A percentile compares a stretch with the other conserved stretches of the same genome.
phyloP scores from a whole-genome alignment of 2,888 invertebrate genomes.

The Drosophila koepferae region DNA sequence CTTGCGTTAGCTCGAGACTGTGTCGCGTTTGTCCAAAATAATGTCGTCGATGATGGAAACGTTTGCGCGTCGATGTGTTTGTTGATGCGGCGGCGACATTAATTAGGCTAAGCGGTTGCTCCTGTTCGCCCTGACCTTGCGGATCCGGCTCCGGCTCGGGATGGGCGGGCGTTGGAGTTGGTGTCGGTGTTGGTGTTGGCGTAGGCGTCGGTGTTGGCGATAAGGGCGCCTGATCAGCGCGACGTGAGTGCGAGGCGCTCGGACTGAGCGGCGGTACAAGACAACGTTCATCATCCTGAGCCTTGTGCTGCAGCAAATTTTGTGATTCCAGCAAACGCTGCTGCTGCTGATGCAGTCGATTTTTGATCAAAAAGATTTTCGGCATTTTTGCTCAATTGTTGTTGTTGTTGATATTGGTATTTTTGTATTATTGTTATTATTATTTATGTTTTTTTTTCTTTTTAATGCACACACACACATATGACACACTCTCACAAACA shows the following conservation, averaged over 20 bases:
- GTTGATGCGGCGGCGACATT: constrained; percentile 28
- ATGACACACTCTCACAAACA: constrained; percentile 19
- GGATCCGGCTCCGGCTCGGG: constrained; percentile 64
- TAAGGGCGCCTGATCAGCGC: constrained; percentile 13
- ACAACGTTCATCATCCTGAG: constrained; percentile 86
- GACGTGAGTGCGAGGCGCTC: constrained; percentile 46
- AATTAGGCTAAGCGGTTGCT: constrained; percentile 72
- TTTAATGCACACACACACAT: constrained; percentile 16
- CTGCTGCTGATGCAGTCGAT: constrained; percentile 96
- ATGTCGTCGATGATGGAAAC: constrained; percentile 84
- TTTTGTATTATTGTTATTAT: constrained; percentile 25
- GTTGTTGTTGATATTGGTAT: no score
- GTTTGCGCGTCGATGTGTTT: constrained; percentile 85
- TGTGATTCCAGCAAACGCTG: constrained; percentile 93
- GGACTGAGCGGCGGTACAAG: constrained; percentile 88
- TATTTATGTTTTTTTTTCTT: constrained; percentile 26
- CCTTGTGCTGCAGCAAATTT: constrained; percentile 90
- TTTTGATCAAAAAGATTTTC: constrained; percentile 96
- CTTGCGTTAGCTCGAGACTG: constrained; percentile 58
- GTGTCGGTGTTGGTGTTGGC: constrained; percentile 40
- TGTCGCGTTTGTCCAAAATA: constrained; percentile 78
- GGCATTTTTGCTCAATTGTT: constrained; percentile 88
- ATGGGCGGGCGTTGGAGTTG: constrained; percentile 28
- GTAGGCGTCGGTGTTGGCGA: constrained; percentile 33
- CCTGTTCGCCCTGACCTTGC: constrained; percentile 57